A percentile compares a stretch with the other conserved stretches of the same genome.
phyloP scores from a whole-genome alignment of 2,888 invertebrate species.

The Leucania comma region DNA sequence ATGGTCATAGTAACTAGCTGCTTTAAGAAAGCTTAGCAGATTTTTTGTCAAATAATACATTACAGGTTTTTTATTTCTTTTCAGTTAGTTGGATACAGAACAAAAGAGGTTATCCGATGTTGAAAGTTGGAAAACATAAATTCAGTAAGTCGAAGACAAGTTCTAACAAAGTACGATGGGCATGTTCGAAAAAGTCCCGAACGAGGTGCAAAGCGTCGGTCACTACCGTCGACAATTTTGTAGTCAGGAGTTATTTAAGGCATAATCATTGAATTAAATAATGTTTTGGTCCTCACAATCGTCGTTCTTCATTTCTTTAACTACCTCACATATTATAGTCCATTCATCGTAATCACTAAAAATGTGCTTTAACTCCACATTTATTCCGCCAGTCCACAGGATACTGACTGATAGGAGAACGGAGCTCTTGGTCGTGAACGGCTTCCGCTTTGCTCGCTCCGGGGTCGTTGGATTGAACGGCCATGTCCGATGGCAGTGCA shows the following conservation, averaged over 20 bases:
- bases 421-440: constrained; percentile 54
- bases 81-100: constrained; percentile 35
- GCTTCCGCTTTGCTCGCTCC: constrained; percentile 65
- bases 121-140: constrained; percentile 25
- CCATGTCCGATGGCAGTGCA: constrained; percentile 70
- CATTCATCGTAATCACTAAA: not conserved
- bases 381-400: constrained; percentile 42
- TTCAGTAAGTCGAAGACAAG: constrained; percentile 26
- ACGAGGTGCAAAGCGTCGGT: constrained; percentile 71
- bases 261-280: constrained; percentile 56
- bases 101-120: constrained; percentile 26
- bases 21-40: not conserved
- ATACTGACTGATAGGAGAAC: constrained; percentile 39
- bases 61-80: constrained; percentile 13
- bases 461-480: constrained; percentile 55
- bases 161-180: constrained; percentile 61
- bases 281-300: not conserved
- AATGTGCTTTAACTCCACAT: constrained; percentile 7
- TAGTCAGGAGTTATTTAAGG: constrained; percentile 55
- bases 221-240: constrained; percentile 57
- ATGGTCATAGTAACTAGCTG: not conserved
- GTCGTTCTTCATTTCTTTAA: not conserved
- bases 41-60: not conserved
- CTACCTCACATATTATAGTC: not conserved
- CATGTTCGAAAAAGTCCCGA: constrained; percentile 66